These are phyloP conservation scores for Myiozetetes cayanensis DNA, from an alignment of 2,113 vertebrate genomes.

Conservation along the genomic window DNA sequence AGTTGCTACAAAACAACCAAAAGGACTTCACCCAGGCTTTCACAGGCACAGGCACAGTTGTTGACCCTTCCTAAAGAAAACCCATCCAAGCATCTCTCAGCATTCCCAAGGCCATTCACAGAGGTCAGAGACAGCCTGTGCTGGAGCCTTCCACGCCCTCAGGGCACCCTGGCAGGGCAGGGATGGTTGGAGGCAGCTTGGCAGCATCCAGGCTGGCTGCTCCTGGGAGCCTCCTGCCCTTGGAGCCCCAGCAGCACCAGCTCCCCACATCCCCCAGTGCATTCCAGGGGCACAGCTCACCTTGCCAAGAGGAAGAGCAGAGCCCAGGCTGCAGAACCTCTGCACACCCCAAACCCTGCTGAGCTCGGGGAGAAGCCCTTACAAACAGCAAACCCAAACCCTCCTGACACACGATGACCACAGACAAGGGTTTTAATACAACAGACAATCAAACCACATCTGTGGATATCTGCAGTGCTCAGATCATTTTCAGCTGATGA, in stretches of 20 bases:
- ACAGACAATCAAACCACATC: background rate
- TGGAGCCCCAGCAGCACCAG: background rate
- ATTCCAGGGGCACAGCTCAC: background rate
- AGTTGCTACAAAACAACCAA: background rate
- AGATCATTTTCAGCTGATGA: background rate
- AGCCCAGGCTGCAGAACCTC: background rate
- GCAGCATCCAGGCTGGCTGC: background rate
- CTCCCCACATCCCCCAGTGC: rapidly evolving
- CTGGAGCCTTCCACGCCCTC: background rate
- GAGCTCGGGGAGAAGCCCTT: rapidly evolving
- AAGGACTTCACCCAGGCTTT: background rate
- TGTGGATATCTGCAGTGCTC: background rate
- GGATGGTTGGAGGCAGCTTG: background rate
- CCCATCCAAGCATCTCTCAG: background rate
- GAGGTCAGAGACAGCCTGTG: background rate
- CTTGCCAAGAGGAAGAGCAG: background rate
- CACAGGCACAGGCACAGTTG: background rate
- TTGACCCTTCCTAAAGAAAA: background rate
- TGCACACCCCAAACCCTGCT: background rate
- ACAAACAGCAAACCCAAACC: background rate
- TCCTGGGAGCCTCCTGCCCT: background rate
- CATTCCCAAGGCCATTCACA: background rate
- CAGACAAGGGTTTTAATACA: background rate
- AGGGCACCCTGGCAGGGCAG: background rate
- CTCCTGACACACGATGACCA: background rate